These are phyloP conservation scores for Solea solea DNA, from an alignment of 2,113 vertebrate species.

Conservation along the genomic window DNA sequence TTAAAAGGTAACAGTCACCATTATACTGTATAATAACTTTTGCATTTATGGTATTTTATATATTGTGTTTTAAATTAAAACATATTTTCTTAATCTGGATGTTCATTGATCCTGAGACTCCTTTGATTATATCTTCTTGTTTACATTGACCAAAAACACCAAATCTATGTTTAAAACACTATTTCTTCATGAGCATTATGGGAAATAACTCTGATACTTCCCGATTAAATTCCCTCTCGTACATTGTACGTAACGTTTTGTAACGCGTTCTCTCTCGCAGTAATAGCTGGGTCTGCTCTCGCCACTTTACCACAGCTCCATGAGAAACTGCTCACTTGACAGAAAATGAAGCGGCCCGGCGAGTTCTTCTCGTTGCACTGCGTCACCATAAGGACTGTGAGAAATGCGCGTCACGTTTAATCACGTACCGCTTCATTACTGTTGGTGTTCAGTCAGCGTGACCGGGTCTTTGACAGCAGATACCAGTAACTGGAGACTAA, in stretches of 20 bases:
- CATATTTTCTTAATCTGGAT: no score
- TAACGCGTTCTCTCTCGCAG: no score
- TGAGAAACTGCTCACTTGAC: neutral
- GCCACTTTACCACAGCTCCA: neutral
- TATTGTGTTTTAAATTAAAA: no score
- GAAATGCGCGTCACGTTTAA: neutral
- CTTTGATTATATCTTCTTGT: no score
- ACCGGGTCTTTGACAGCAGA: neutral
- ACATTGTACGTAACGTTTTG: neutral
- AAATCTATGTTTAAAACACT: no score
- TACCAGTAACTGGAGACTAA: constrained; percentile 3
- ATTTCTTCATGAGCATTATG: no score
- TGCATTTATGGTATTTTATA: no score
- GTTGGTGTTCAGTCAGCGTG: neutral
- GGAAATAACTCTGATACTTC: no score
- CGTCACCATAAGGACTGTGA: neutral
- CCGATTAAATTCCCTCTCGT: neutral
- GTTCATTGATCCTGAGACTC: no score
- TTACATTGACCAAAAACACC: no score
- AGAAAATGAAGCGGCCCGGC: neutral
- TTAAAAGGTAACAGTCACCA: no score
- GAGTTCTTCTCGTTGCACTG: neutral
- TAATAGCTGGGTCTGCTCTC: neutral
- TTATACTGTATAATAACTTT: no score
- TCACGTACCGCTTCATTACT: neutral